A percentile compares a stretch with the other conserved stretches of the same genome.
These are phyloP conservation scores for Reinhardtius hippoglossoides DNA, from an alignment of 2,113 vertebrate species.

Conservation along the genomic window DNA sequence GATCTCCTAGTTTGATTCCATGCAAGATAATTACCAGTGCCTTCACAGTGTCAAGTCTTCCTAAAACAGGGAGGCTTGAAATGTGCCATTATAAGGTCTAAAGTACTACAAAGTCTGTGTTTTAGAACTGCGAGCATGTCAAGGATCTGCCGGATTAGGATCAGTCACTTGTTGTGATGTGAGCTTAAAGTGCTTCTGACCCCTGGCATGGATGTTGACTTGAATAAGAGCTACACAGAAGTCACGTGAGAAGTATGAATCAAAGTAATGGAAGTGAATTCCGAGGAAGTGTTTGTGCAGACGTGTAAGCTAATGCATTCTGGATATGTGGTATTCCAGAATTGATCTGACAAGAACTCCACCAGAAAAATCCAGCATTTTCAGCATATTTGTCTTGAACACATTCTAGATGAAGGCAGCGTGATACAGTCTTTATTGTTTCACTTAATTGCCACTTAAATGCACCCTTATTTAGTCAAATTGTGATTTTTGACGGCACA, in stretches of 20 bases:
- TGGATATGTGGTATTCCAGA: not conserved
- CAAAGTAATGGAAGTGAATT: not conserved
- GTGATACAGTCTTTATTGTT: no score
- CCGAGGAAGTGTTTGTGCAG: not conserved
- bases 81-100: not conserved
- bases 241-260: not conserved
- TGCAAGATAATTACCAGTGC: not conserved
- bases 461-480: no score
- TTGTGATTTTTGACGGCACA: no score
- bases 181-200: not conserved
- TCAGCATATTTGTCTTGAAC: not conserved
- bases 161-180: not conserved
- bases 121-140: not conserved
- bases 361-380: not conserved
- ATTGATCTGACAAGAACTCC: not conserved
- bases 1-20: not conserved
- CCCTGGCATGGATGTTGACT: not conserved
- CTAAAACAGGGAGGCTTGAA: not conserved
- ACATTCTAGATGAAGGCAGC: not conserved
- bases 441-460: no score
- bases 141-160: not conserved
- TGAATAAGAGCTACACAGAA: not conserved
- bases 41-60: not conserved
- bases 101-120: not conserved
- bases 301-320: no score